These are phyloP conservation scores for Sinella curviseta DNA, from an alignment of 1,140 invertebrate species.

Conservation along the genomic window DNA sequence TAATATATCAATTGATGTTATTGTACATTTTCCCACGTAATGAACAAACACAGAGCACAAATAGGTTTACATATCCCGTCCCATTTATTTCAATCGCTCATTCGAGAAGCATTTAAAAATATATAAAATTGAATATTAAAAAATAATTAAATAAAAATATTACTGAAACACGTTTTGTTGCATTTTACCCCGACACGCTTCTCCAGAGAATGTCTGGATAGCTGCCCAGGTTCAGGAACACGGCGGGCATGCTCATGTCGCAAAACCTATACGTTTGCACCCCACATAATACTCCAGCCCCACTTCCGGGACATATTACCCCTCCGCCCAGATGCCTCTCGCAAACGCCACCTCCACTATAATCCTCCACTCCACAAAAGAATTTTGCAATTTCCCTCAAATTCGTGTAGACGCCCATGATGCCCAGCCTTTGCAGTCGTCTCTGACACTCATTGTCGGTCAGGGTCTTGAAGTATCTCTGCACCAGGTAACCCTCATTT, in stretches of 20 bases:
- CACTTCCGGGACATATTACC: background rate
- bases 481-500: background rate
- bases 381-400: background rate
- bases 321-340: background rate
- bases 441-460: background rate
- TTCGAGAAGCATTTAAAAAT: no score
- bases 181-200: background rate
- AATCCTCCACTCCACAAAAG: background rate
- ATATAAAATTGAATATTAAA: no score
- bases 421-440: background rate
- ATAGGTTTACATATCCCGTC: no score
- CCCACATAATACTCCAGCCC: background rate
- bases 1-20: no score
- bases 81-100: no score
- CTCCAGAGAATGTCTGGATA: background rate
- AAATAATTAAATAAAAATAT: no score
- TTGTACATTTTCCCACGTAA: no score
- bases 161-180: no score
- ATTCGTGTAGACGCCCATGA: background rate
- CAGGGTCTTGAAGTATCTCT: background rate
- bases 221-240: background rate
- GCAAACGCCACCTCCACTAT: background rate
- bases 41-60: no score
- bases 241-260: background rate
- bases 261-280: conserved; percentile 1